Evolutionary conservation across 2,888 invertebrate genomes (phyloP).

Genomic region (Dione juno): DNA sequence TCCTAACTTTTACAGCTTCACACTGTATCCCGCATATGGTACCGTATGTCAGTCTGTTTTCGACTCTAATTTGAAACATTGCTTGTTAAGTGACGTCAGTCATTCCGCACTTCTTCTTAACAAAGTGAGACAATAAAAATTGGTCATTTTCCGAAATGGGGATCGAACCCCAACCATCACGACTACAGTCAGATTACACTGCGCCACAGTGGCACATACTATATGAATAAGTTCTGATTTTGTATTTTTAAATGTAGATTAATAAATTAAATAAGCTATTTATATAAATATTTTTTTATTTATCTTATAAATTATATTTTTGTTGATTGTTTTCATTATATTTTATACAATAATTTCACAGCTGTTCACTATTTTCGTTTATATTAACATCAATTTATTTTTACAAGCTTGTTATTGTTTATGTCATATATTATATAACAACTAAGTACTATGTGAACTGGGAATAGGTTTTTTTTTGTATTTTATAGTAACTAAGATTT

Average conservation of each 20-base stretch:
- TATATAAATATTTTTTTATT: background rate
- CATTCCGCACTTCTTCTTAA: no score
- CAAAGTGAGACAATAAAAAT: no score
- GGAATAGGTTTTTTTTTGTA: background rate
- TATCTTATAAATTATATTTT: background rate
- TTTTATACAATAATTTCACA: slow-evolving; percentile 6
- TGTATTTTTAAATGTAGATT: background rate
- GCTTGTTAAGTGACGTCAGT: no score
- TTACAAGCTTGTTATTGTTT: slow-evolving; percentile 12
- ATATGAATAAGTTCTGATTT: background rate
- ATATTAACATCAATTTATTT: slow-evolving; percentile 13
- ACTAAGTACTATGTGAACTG: background rate
- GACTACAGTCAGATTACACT: no score
- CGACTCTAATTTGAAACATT: no score
- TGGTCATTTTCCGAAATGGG: no score
- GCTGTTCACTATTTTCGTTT: slow-evolving; percentile 19
- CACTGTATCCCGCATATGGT: no score
- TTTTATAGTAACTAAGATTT: slow-evolving; percentile 12
- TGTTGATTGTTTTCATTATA: slow-evolving; percentile 19
- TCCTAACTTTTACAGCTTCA: no score
- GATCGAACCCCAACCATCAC: no score
- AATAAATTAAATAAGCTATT: background rate
- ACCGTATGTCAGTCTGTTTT: no score
- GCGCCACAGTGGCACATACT: no score
- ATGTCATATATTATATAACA: no score